Conservation (phyloP, 64 coral and sea anemone genomes). For the Pocillopora verrucosa region DNA sequence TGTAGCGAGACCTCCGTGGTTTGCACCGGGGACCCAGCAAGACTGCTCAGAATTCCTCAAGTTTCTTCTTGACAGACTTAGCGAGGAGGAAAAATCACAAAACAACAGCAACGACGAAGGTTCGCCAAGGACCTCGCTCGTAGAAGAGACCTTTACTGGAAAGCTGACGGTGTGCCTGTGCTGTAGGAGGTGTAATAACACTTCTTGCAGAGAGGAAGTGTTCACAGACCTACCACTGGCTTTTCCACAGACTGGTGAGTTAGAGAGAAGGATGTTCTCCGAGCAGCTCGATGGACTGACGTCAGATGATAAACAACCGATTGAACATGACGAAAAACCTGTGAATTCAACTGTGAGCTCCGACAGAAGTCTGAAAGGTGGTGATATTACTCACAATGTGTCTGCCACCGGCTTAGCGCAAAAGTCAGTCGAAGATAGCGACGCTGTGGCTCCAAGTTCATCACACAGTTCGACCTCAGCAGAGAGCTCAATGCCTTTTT, state of each 20-base stretch:
- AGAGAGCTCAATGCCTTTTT: slow-evolving; percentile 14
- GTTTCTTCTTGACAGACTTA: slow-evolving; percentile 85
- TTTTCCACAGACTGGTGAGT: slow-evolving; percentile 53
- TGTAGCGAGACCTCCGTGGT: slow-evolving; percentile 92
- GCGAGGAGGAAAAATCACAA: slow-evolving; percentile 77
- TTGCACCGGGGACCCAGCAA: slow-evolving; percentile 87
- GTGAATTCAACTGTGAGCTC: slow-evolving; percentile 16
- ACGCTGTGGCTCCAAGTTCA: slow-evolving; percentile 29
- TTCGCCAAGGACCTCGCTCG: not conserved
- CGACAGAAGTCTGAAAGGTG: slow-evolving; percentile 87
- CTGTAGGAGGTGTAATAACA: slow-evolving; percentile 61
- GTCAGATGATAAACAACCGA: not conserved
- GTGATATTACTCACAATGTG: slow-evolving; percentile 64
- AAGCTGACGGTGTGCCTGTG: slow-evolving; percentile 76
- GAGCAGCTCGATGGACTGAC: not conserved
- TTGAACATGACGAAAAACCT: slow-evolving; percentile 49
- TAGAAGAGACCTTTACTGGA: slow-evolving; percentile 82
- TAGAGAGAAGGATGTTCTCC: slow-evolving; percentile 14
- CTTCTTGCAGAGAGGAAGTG: slow-evolving; percentile 74
- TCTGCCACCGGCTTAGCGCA: slow-evolving; percentile 41
- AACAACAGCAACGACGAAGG: slow-evolving; percentile 1
- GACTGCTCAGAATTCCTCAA: slow-evolving; percentile 97
- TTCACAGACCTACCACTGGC: slow-evolving; percentile 85
- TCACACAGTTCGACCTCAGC: not conserved
- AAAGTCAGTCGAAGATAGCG: slow-evolving; percentile 36